Conservation (phyloP, 2,888 invertebrate genomes). For the Melieria picta region DNA sequence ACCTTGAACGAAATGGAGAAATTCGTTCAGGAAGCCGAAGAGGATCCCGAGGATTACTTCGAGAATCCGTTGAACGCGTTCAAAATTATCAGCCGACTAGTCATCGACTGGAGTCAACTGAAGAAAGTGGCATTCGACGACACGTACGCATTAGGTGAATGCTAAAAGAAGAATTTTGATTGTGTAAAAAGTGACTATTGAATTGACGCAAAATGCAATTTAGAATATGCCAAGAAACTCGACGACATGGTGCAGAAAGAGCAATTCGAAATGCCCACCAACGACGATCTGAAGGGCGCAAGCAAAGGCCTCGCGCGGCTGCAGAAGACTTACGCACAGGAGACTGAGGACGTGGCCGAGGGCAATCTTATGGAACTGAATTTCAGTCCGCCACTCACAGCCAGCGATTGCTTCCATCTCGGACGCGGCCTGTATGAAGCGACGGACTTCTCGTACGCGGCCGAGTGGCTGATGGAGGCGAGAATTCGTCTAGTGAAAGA, state of each 20-base stretch:
- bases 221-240: not conserved
- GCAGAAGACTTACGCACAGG: constrained; percentile 87
- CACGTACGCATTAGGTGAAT: constrained; percentile 27
- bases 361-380: constrained; percentile 81
- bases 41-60: constrained; percentile 36
- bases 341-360: constrained; percentile 81
- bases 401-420: constrained; percentile 51
- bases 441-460: constrained; percentile 39
- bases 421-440: constrained; percentile 43
- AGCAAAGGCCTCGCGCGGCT: constrained; percentile 88
- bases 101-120: constrained; percentile 49
- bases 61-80: constrained; percentile 51
- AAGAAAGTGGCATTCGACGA: constrained; percentile 37
- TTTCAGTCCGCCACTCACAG: constrained; percentile 62
- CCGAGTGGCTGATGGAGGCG: constrained; percentile 53
- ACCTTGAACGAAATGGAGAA: constrained; percentile 27
- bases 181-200: not conserved
- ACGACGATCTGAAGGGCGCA: constrained; percentile 91
- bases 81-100: constrained; percentile 47
- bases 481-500: constrained; percentile 20
- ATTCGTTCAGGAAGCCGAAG: constrained; percentile 27
- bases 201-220: not conserved
- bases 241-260: not conserved
- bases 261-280: constrained; percentile 47
- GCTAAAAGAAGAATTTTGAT: not conserved